Evolutionary conservation across 2,113 vertebrate genomes (phyloP), one percentile per base, ranked within the genome.

Genomic region (Conger conger): DNA sequence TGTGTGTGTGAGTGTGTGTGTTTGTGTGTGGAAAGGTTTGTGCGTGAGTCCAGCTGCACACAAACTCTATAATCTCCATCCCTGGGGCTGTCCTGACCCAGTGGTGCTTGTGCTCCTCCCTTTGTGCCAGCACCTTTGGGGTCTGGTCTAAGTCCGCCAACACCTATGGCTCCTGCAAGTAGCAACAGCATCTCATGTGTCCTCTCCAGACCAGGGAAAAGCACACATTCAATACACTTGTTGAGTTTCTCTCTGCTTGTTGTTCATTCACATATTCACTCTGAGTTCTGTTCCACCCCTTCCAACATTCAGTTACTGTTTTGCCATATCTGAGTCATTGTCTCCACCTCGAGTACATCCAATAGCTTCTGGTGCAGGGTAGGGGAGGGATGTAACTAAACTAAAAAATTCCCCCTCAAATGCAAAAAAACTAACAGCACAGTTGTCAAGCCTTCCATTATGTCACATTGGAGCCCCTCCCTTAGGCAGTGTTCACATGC

Each of bases 381-480:
- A 23, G 57, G 23, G 57, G 18, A 27, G 57, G 57, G 57, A 63
- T 23, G 23, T 27, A 63, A 2, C 23, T 27, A 63, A 23, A 63
- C 20, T 6, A 63, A 27, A 63, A 57, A 63, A 63, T 63, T 20
- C 57, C 57, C 45, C 11, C 45, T 50, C 11, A 50, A 50, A 50
- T 13, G 15, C 45, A 50, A 50, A 9, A 50, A 13, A 50, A 63
- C 57, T 63, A 8, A 63, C 57, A 63, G 57, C 23, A 23, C 18
- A 23, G 57, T 63, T 63, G 68, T 33, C 27, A 73, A 42, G 84
- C 77, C 83, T 90, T 89, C 86, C 68, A 40, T 53, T 30, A 15
- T 63, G 11, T 63, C 57, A 23, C 5, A 23, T 27, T 63, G 57
- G 57, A 79, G 37, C 54, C 17, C 76, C 50, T 33, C n/a, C n/a